Percentiles rank a stretch among this genome's conserved stretches.
Evolutionary conservation across 2,113 vertebrate species (phyloP).

Genomic region (Lonchura striata): DNA sequence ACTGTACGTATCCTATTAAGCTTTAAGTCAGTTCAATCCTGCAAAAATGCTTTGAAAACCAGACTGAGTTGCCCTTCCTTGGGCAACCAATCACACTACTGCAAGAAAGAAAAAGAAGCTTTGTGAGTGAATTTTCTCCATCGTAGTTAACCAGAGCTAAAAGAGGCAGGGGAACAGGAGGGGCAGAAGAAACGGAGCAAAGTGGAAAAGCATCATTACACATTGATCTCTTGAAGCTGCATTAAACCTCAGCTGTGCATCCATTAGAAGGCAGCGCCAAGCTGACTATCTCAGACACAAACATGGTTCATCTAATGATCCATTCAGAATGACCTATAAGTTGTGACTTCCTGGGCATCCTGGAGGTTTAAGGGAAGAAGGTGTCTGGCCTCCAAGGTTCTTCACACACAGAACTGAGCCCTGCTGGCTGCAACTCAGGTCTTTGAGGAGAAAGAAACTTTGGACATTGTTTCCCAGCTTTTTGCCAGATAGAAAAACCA

Average conservation of each 20-base stretch:
- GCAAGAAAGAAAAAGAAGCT: neutral
- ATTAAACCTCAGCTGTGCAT: slow-evolving; percentile 40
- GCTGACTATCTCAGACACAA: neutral
- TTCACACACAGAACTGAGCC: neutral
- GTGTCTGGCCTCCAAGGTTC: neutral
- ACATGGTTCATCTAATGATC: slow-evolving; percentile 12
- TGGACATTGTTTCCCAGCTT: neutral
- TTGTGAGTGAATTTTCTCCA: neutral
- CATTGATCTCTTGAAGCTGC: slow-evolving; percentile 2
- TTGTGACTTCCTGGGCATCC: neutral
- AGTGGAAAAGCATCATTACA: slow-evolving; percentile 24
- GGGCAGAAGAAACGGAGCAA: neutral
- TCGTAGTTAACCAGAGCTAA: neutral
- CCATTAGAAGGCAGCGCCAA: slow-evolving; percentile 15
- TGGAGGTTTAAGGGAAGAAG: neutral
- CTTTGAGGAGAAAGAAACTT: neutral
- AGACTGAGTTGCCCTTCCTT: neutral
- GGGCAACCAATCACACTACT: neutral
- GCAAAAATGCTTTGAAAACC: slow-evolving; percentile 43
- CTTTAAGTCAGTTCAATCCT: neutral
- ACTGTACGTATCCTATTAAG: neutral
- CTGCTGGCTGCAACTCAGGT: neutral
- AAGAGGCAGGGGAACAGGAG: slow-evolving; percentile 20
- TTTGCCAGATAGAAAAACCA: neutral
- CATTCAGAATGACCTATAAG: neutral